Conservation (phyloP, 2,888 invertebrate genomes). For the Zaprionus lineosus region DNA sequence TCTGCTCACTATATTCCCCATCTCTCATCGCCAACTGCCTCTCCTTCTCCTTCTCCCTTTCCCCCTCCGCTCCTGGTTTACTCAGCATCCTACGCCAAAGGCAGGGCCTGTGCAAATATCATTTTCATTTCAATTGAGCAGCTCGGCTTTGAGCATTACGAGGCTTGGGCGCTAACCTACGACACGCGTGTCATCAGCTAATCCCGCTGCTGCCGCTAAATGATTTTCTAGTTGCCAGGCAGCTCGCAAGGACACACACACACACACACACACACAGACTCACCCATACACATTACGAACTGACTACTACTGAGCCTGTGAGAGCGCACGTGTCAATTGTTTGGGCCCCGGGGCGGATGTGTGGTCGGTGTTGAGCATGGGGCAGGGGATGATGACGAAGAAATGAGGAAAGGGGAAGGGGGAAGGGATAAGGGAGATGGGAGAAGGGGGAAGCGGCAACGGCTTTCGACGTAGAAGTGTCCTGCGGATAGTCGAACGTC, state of each 20-base stretch:
- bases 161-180: conserved; percentile 55
- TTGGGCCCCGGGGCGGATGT: conserved; percentile 39
- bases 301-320: conserved; percentile 20
- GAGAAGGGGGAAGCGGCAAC: no score
- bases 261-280: conserved; percentile 35
- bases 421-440: no score
- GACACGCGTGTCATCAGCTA: conserved; percentile 78
- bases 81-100: conserved; percentile 26
- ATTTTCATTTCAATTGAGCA: conserved; percentile 79
- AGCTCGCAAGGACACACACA: conserved; percentile 56
- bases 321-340: conserved; percentile 78
- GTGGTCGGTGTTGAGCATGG: not conserved
- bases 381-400: conserved; percentile 15
- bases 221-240: conserved; percentile 79
- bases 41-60: not conserved
- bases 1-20: not conserved
- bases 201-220: conserved; percentile 80
- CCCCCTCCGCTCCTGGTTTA: not conserved
- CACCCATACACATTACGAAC: no score
- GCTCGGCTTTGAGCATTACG: conserved; percentile 54
- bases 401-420: no score
- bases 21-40: not conserved
- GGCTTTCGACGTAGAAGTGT: conserved; percentile 13
- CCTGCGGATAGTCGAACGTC: conserved; percentile 41
- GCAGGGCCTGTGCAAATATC: conserved; percentile 76